Evolutionary conservation across 2,888 invertebrate species (phyloP), one percentile per base, ranked within the genome.

Genomic region (Myopa testacea): DNA sequence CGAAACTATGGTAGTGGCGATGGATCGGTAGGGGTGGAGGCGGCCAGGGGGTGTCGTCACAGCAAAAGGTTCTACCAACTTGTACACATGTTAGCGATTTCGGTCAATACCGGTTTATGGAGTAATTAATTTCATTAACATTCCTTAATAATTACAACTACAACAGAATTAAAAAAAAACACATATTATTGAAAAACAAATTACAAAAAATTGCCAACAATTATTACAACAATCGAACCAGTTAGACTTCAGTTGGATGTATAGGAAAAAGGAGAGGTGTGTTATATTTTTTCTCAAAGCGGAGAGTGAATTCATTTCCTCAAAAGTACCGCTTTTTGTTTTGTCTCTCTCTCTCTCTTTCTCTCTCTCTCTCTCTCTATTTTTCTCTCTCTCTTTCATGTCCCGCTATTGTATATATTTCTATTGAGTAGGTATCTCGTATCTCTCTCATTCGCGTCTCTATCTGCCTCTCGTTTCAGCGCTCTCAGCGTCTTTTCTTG

Each of bases 11-110:
- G 14, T 68, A 19, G 26, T 69, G 19, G 26, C 19, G 8, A 45
- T 69, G 19, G 69, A 16, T 14, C 37, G 40, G 6, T 38, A 3
- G 16, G 45, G 16, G n/a, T 67, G 4, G 45, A 40, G 37, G 16
- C 38, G 14, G 19, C 14, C n/a, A 37, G 14, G 38, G 40, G 12
- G 52, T 69, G 52, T 26, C 50, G 10, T 45, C 19, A 26, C 2
- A 4, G 3, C 26, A 16, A 12, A 45, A 45, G 19, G 34, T 45
- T 10, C 45, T 8, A 45, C 45, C 45, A 45, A 45, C 45, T 10
- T 45, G 7, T 55, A 52, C 26, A 70, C 50, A 85, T 85, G 83
- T 82, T 82, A 85, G 84, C 84, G 85, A 85, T 85, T 84, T 84
- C 85, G 85, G 86, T 85, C 85, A 85, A 83, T 85, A 83, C 80